phyloP scores from a whole-genome alignment of 1,140 invertebrate genomes.

The Matsumurasca onukii region DNA sequence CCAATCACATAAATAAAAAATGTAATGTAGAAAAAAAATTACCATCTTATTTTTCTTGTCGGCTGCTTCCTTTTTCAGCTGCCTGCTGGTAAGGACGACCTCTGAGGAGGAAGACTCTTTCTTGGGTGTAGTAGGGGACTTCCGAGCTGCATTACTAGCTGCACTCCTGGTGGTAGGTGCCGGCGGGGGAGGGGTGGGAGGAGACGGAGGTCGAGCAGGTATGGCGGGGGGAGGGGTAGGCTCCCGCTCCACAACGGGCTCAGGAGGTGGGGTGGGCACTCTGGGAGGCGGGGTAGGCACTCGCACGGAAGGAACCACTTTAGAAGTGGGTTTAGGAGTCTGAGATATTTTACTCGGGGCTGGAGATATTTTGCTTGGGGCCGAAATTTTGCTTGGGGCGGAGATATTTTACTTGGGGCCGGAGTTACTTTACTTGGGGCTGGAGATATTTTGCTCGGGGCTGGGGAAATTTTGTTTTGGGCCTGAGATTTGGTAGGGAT shows the following conservation, averaged over 20 bases:
- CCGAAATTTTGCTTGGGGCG: neutral
- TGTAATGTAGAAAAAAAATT: no score
- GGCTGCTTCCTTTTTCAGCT: conserved; percentile 38
- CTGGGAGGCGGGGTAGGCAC: conserved; percentile 12
- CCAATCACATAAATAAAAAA: no score
- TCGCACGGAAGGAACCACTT: conserved; percentile 13
- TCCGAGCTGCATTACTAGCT: conserved; percentile 4
- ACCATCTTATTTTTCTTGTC: conserved; percentile 56
- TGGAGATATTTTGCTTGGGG: conserved; percentile 8
- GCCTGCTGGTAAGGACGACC: neutral
- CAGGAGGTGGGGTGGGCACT: conserved; percentile 19
- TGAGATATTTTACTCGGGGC: conserved; percentile 17
- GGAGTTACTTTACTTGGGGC: no score
- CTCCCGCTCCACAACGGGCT: neutral
- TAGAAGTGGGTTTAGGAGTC: conserved; percentile 16
- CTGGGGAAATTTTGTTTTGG: conserved; percentile 10
- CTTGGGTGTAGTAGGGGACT: conserved; percentile 5
- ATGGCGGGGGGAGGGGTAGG: conserved; percentile 14
- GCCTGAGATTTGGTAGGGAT: conserved; percentile 8
- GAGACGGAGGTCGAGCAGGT: conserved; percentile 18
- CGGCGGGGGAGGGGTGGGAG: conserved; percentile 22
- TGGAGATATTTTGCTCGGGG: no score
- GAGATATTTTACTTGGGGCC: conserved; percentile 17
- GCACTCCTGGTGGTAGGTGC: conserved; percentile 30
- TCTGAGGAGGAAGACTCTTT: neutral